A percentile compares a stretch with the other conserved stretches of the same genome.
Evolutionary conservation across 35 echinoderm and acorn worm genomes (phyloP).

Genomic region (Holothuria glaberrima): DNA sequence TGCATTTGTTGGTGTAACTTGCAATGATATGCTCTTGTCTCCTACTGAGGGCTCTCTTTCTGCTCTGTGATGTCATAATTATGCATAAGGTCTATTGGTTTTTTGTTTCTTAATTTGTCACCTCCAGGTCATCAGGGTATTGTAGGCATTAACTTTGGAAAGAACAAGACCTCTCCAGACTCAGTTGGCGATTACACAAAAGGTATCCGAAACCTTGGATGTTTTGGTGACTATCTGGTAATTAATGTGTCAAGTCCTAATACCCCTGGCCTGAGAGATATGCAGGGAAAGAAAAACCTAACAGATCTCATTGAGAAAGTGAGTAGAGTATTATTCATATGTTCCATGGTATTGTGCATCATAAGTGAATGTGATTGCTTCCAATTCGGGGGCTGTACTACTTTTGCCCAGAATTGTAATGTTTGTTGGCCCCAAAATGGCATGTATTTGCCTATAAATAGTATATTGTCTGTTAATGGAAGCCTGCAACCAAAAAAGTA

Average conservation of each 20-base stretch:
- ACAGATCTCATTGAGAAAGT: constrained; percentile 82
- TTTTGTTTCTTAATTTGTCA: background rate
- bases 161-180: constrained; percentile 88
- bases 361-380: too few species aligned
- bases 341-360: background rate
- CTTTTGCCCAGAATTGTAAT: too few species aligned
- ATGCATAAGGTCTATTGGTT: too few species aligned
- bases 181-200: constrained; percentile 81
- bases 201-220: constrained; percentile 74
- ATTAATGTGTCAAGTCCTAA: constrained; percentile 96
- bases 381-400: too few species aligned
- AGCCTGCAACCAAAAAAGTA: too few species aligned
- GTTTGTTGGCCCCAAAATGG: too few species aligned
- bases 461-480: too few species aligned
- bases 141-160: constrained; percentile 90
- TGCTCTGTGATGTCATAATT: too few species aligned
- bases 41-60: too few species aligned
- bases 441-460: too few species aligned
- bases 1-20: too few species aligned
- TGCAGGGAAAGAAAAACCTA: constrained; percentile 89
- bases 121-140: constrained; percentile 61
- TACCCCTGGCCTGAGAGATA: constrained; percentile 86
- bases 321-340: background rate
- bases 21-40: too few species aligned
- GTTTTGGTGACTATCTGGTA: constrained; percentile 87